phyloP scores from a whole-genome alignment of 2,888 invertebrate genomes.

The Malachius bipustulatus region DNA sequence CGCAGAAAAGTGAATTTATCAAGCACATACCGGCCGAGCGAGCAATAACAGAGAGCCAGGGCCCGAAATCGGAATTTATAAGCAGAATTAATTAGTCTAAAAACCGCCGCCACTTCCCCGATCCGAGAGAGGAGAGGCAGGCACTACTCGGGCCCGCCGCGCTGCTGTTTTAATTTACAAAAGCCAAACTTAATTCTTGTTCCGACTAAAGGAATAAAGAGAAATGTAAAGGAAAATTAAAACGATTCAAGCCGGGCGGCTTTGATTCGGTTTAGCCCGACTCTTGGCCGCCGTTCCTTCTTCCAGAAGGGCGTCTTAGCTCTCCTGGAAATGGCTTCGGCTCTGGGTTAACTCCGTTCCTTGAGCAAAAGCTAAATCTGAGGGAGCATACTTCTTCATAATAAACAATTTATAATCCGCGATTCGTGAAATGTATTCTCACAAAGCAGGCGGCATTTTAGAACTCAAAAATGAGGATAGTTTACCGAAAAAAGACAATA shows the following conservation, averaged over 20 bases:
- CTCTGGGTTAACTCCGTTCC: too few relatives aligned
- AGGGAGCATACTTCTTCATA: too few relatives aligned
- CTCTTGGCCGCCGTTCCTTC: constrained; percentile 23
- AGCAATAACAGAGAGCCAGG: constrained; percentile 31
- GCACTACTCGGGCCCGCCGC: constrained; percentile 34
- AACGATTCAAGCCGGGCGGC: constrained; percentile 38
- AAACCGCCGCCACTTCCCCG: constrained; percentile 39
- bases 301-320: too few relatives aligned
- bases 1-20: constrained; percentile 39
- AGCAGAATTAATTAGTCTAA: constrained; percentile 44
- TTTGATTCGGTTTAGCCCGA: constrained; percentile 38
- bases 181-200: constrained; percentile 45
- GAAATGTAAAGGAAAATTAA: constrained; percentile 44
- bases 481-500: too few relatives aligned
- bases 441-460: too few relatives aligned
- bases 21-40: constrained; percentile 38
- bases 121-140: too few relatives aligned
- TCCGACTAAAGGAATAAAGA: constrained; percentile 41
- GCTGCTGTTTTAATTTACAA: constrained; percentile 44
- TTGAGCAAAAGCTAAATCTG: too few relatives aligned
- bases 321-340: too few relatives aligned
- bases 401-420: too few relatives aligned
- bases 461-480: too few relatives aligned
- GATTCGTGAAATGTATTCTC: too few relatives aligned
- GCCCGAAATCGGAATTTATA: constrained; percentile 41